Conservation (phyloP, 2,797 vertebrate genomes). For the Peromyscus eremicus region DNA sequence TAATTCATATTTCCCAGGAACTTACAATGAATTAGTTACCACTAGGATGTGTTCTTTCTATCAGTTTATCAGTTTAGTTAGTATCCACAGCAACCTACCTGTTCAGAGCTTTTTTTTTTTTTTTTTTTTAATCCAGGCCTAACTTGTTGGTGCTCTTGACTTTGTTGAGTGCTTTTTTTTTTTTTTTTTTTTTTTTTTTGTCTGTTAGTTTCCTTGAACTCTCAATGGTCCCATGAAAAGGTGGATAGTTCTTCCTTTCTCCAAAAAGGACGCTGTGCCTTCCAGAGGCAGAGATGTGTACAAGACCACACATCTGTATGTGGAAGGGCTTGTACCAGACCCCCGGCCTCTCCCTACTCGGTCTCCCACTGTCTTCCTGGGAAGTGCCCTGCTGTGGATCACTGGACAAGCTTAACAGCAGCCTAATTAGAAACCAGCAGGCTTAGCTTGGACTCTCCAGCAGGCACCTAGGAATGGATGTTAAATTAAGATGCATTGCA, state of each 20-base stretch:
- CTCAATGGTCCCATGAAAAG: not conserved
- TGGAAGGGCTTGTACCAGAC: not conserved
- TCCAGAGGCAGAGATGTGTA: not conserved
- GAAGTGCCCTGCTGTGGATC: not conserved
- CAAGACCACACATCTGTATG: not conserved
- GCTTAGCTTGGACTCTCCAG: conserved; percentile 61
- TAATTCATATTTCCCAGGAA: not conserved
- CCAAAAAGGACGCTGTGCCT: conserved; percentile 32
- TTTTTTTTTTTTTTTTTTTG: not conserved
- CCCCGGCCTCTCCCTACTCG: not conserved
- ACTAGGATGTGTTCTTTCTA: not conserved
- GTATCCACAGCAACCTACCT: not conserved
- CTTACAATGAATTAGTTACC: too few relatives aligned
- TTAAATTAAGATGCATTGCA: conserved; percentile 77
- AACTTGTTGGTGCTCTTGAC: not conserved
- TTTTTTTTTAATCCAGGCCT: not conserved
- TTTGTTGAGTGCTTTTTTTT: not conserved
- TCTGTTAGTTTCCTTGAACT: conserved; percentile 22
- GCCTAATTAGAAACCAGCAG: conserved; percentile 70
- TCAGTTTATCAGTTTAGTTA: not conserved
- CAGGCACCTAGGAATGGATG: conserved; percentile 57
- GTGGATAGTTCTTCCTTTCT: not conserved
- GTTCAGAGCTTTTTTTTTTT: not conserved
- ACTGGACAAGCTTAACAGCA: not conserved
- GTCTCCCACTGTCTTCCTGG: not conserved